A percentile compares a stretch with the other conserved stretches of the same genome.
These are phyloP conservation scores for Meiosimyza platycephala DNA, from an alignment of 2,888 invertebrate genomes.

Conservation along the genomic window DNA sequence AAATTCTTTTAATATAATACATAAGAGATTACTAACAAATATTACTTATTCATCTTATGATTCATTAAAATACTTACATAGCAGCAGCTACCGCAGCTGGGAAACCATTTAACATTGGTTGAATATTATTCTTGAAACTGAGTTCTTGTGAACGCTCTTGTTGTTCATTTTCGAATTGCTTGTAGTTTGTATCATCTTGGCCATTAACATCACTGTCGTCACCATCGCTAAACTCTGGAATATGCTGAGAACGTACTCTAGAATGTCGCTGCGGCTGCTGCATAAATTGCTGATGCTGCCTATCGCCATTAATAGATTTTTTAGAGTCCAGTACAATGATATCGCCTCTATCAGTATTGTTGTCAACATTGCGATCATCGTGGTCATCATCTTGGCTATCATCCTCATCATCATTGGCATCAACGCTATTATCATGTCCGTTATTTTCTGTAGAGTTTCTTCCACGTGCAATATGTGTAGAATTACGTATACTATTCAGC, in stretches of 20 bases:
- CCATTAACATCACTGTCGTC: conserved; percentile 34
- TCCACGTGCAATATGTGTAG: background rate
- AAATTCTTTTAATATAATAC: too few species aligned
- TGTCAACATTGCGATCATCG: conserved; percentile 41
- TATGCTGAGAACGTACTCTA: background rate
- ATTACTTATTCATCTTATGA: background rate
- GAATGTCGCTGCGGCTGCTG: conserved; percentile 41
- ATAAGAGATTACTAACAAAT: too few species aligned
- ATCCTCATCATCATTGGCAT: conserved; percentile 9
- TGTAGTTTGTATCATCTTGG: conserved; percentile 44
- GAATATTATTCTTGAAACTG: conserved; percentile 19
- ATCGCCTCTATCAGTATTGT: conserved; percentile 42
- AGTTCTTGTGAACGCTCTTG: conserved; percentile 7
- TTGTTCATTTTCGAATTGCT: background rate
- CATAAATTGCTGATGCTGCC: conserved; percentile 34
- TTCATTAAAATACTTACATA: conserved; percentile 44
- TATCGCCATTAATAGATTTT: conserved; percentile 16
- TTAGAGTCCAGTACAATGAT: conserved; percentile 39
- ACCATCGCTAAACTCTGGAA: conserved; percentile 33
- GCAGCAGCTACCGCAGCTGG: conserved; percentile 51
- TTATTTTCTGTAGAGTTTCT: conserved; percentile 37
- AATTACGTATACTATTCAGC: conserved; percentile 2
- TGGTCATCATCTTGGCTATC: conserved; percentile 31
- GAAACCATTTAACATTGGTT: conserved; percentile 27
- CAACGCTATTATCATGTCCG: conserved; percentile 30